Conservation (phyloP, 2,888 invertebrate species). For the Monochamus alternatus region DNA sequence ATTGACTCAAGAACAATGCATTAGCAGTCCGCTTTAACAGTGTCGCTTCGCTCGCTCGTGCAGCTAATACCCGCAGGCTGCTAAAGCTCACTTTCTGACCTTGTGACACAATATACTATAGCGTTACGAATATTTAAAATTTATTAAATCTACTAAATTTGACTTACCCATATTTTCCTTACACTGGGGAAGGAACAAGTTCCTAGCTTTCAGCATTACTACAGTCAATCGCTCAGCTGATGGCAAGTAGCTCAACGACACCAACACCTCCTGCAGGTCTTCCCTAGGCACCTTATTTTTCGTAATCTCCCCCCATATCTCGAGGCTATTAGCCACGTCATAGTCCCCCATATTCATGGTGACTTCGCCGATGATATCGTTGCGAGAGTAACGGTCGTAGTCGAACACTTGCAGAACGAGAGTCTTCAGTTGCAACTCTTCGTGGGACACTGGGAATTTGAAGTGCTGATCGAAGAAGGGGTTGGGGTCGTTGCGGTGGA, state of each 20-base stretch:
- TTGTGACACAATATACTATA: no score
- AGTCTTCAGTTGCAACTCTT: constrained; percentile 87
- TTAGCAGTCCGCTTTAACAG: no score
- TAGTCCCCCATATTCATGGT: constrained; percentile 84
- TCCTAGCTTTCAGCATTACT: constrained; percentile 83
- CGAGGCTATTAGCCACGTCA: constrained; percentile 83
- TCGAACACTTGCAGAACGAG: constrained; percentile 82
- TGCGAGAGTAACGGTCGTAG: constrained; percentile 85
- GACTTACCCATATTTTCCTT: constrained; percentile 78
- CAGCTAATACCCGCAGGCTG: no score
- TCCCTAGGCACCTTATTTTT: constrained; percentile 87
- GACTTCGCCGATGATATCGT: constrained; percentile 85
- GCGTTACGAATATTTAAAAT: no score
- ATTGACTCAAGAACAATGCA: no score
- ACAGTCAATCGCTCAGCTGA: constrained; percentile 77
- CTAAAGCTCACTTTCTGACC: no score
- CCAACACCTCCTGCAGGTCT: constrained; percentile 85
- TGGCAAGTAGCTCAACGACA: constrained; percentile 90
- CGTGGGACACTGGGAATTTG: constrained; percentile 93
- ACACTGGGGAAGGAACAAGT: constrained; percentile 82
- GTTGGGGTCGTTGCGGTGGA: constrained; percentile 88
- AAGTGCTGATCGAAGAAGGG: constrained; percentile 94
- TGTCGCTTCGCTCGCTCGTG: no score
- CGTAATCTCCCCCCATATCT: constrained; percentile 92
- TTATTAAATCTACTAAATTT: no score